phyloP scores from a whole-genome alignment of 2,113 vertebrate species.

The Anolis carolinensis region DNA sequence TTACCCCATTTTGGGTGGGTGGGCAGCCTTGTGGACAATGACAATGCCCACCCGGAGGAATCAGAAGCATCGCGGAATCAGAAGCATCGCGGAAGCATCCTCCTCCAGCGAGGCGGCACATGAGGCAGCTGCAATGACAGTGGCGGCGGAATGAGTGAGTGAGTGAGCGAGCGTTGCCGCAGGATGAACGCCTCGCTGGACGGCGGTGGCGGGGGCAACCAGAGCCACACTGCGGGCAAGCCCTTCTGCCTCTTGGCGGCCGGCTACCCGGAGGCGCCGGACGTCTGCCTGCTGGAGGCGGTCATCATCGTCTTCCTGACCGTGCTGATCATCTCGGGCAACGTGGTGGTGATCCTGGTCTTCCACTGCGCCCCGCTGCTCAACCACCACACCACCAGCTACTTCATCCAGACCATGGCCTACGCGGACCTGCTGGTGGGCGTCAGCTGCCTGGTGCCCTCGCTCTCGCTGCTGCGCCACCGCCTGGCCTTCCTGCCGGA shows the following conservation, averaged over 20 bases:
- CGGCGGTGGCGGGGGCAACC: constrained; percentile 70
- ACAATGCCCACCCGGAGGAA: constrained; percentile 68
- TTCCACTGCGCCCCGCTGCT: constrained; percentile 98
- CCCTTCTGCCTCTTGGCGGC: constrained; percentile 93
- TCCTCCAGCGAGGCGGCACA: constrained; percentile 61
- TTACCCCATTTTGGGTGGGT: background rate
- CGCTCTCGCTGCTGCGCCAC: constrained; percentile 89
- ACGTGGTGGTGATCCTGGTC: constrained; percentile 95
- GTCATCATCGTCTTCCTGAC: constrained; percentile 92
- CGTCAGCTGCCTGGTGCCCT: constrained; percentile 95
- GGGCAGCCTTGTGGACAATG: constrained; percentile 72
- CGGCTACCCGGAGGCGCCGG: constrained; percentile 85
- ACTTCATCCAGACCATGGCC: constrained; percentile 98
- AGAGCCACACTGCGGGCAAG: constrained; percentile 86
- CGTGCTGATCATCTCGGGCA: constrained; percentile 93
- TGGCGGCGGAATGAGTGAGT: constrained; percentile 74
- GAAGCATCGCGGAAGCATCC: constrained; percentile 52
- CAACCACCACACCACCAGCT: constrained; percentile 95
- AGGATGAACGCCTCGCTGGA: constrained; percentile 28
- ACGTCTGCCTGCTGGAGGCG: constrained; percentile 93
- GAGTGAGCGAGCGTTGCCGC: constrained; percentile 52
- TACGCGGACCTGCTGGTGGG: constrained; percentile 97
- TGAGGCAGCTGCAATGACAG: constrained; percentile 74
- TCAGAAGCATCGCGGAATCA: constrained; percentile 59
- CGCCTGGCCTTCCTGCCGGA: constrained; percentile 83